These are phyloP conservation scores for Diabrotica undecimpunctata DNA, from an alignment of 1,140 invertebrate species.

Conservation along the genomic window DNA sequence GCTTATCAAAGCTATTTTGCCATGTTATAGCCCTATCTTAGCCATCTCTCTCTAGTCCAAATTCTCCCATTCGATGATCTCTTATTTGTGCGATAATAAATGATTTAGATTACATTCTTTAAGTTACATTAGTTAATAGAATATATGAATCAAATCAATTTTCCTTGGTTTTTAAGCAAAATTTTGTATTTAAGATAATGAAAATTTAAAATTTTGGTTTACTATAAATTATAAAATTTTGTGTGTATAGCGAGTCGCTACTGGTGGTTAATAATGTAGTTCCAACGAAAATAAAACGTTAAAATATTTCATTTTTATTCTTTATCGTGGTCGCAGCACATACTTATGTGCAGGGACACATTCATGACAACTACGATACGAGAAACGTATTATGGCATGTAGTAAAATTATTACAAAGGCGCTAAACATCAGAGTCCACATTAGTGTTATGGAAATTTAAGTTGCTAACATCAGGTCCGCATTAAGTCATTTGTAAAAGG, in stretches of 20 bases:
- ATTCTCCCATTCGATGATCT: no score
- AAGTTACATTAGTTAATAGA: no score
- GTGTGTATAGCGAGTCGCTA: background rate
- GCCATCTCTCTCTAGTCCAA: no score
- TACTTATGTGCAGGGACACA: constrained; percentile 30
- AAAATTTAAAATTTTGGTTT: no score
- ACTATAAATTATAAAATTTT: no score
- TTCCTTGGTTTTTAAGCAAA: no score
- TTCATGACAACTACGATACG: constrained; percentile 31
- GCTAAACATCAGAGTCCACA: constrained; percentile 37
- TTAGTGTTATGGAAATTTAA: constrained; percentile 35
- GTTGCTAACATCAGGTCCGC: constrained; percentile 1
- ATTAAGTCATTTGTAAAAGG: background rate
- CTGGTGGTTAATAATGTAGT: background rate
- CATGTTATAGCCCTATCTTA: no score
- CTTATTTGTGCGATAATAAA: no score
- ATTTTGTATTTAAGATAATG: no score
- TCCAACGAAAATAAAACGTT: constrained; percentile 31
- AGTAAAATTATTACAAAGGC: constrained; percentile 42
- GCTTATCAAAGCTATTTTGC: no score
- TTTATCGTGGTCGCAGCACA: constrained; percentile 33
- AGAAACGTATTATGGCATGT: constrained; percentile 36
- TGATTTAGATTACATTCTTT: no score
- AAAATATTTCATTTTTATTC: constrained; percentile 39
- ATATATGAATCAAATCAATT: no score